Conservation (phyloP, 1,140 invertebrate genomes). For the Drosophila rhopaloa region DNA sequence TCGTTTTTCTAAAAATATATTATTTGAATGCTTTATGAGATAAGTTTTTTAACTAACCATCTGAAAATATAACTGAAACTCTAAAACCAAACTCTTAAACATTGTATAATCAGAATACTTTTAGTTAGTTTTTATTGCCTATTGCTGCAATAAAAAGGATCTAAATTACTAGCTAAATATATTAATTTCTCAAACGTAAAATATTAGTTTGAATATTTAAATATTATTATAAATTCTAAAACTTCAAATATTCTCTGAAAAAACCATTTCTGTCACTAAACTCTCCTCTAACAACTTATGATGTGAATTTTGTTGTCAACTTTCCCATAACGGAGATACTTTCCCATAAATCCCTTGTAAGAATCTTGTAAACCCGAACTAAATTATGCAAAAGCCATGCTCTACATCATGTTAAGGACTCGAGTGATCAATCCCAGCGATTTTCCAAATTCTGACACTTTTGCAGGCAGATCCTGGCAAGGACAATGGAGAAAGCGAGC, state of each 20-base stretch:
- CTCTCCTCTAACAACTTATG: not conserved
- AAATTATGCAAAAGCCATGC: slow-evolving; percentile 72
- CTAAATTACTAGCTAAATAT: too few relatives aligned
- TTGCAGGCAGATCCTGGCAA: slow-evolving; percentile 15
- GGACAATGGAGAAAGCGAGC: slow-evolving; percentile 35
- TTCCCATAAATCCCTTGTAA: slow-evolving; percentile 63
- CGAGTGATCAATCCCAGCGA: slow-evolving; percentile 71
- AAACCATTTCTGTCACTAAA: not conserved
- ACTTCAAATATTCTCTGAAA: too few relatives aligned
- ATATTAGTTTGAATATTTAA: too few relatives aligned
- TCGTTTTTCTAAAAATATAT: too few relatives aligned
- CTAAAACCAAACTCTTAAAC: too few relatives aligned
- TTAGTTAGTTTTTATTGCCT: too few relatives aligned
- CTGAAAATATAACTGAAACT: too few relatives aligned
- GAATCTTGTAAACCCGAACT: slow-evolving; percentile 60
- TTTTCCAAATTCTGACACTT: slow-evolving; percentile 69
- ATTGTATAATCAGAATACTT: too few relatives aligned
- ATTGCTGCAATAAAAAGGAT: too few relatives aligned
- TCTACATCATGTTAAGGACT: slow-evolving; percentile 68
- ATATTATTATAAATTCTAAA: too few relatives aligned
- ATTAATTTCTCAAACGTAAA: too few relatives aligned
- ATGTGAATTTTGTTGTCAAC: not conserved
- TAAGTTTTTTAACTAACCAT: too few relatives aligned
- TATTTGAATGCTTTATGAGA: not conserved
- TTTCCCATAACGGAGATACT: slow-evolving; percentile 46